These are phyloP conservation scores for Eretmocerus hayati DNA, from an alignment of 2,888 invertebrate species.

Conservation along the genomic window DNA sequence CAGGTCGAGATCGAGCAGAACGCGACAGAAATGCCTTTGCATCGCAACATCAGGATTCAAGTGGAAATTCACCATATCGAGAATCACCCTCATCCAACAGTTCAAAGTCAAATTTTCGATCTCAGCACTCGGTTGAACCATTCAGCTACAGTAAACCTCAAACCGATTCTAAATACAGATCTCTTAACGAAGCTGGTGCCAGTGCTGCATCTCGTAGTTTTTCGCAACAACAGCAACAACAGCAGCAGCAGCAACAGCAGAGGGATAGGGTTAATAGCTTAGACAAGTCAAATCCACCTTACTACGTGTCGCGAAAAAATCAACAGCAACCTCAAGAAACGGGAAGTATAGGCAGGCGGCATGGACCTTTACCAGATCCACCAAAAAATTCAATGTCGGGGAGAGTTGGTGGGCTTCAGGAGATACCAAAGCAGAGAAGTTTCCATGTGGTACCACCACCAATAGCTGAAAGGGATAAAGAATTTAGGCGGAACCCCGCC, in stretches of 20 bases:
- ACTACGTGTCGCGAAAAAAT: constrained; percentile 33
- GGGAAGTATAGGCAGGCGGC: constrained; percentile 36
- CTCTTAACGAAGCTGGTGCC: constrained; percentile 34
- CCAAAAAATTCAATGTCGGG: constrained; percentile 42
- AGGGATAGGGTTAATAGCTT: constrained; percentile 43
- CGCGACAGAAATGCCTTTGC: constrained; percentile 28
- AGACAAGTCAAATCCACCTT: constrained; percentile 40
- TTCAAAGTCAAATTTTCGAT: not conserved
- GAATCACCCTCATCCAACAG: constrained; percentile 37
- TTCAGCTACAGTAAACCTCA: constrained; percentile 33
- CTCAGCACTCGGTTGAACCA: constrained; percentile 30
- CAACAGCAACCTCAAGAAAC: constrained; percentile 33
- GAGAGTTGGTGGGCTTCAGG: no score
- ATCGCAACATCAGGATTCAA: constrained; percentile 32
- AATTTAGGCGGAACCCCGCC: constrained; percentile 44
- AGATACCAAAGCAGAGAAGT: constrained; percentile 49
- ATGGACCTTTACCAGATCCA: constrained; percentile 31
- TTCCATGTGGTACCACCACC: constrained; percentile 48
- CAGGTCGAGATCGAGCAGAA: constrained; percentile 31
- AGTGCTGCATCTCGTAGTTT: constrained; percentile 3
- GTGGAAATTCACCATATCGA: constrained; percentile 42
- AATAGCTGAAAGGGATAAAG: constrained; percentile 48
- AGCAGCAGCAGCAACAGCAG: no score
- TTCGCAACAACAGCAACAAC: constrained; percentile 35
- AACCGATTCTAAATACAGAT: constrained; percentile 38